Evolutionary conservation across 2,797 vertebrate genomes (phyloP).

Genomic region (Erethizon dorsatum): DNA sequence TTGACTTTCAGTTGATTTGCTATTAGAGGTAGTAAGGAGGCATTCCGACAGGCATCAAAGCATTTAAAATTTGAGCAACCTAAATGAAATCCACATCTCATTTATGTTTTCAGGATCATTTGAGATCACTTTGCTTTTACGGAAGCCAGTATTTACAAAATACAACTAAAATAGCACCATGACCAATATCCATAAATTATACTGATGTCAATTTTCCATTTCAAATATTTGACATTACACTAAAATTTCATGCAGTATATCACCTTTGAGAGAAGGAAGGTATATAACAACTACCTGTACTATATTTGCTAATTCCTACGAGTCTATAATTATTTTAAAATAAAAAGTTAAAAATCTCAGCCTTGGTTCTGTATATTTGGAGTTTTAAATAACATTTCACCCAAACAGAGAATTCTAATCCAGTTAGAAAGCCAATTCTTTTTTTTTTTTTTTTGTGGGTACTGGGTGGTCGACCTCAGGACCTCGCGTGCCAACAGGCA

Average conservation of each 20-base stretch:
- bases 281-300: not conserved
- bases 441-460: too few species aligned
- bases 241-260: not conserved
- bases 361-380: not conserved
- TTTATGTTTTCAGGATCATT: not conserved
- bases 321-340: slow-evolving; percentile 7
- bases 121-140: not conserved
- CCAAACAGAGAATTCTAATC: not conserved
- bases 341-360: not conserved
- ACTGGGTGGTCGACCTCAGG: too few species aligned
- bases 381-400: slow-evolving; percentile 27
- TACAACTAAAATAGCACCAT: not conserved
- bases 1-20: not conserved
- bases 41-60: not conserved
- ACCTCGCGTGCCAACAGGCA: too few species aligned
- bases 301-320: slow-evolving; percentile 7
- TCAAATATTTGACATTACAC: not conserved
- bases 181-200: not conserved
- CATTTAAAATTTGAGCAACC: not conserved
- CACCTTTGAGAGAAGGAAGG: not conserved
- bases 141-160: not conserved
- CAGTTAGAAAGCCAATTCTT: not conserved
- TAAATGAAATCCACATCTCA: not conserved
- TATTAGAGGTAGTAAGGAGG: not conserved
- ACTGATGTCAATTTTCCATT: not conserved